These are phyloP conservation scores for Bombycilla garrulus DNA, from an alignment of 2,113 vertebrate genomes.

Conservation along the genomic window DNA sequence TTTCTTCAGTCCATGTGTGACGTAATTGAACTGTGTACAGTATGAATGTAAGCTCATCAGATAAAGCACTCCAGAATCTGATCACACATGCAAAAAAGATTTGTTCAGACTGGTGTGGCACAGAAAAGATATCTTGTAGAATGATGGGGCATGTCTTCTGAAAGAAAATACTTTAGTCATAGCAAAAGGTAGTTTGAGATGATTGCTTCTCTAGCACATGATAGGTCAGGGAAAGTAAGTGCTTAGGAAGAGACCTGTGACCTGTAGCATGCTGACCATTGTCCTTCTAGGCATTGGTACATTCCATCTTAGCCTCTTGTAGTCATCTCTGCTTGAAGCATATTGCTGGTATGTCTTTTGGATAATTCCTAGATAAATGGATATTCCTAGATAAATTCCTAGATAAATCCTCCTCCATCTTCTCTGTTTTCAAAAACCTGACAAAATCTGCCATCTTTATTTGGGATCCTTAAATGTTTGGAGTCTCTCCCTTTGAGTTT, in stretches of 20 bases:
- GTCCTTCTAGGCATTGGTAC: background rate
- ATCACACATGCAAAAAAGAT: background rate
- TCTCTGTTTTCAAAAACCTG: background rate
- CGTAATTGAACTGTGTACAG: background rate
- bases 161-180: background rate
- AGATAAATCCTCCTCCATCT: background rate
- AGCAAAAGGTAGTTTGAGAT: background rate
- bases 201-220: background rate
- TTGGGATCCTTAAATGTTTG: background rate
- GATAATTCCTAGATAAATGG: background rate
- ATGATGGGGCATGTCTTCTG: background rate
- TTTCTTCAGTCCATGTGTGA: background rate
- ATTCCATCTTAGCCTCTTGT: background rate
- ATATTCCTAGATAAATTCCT: too few species aligned
- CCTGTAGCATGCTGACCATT: background rate
- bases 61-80: background rate
- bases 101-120: background rate
- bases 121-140: background rate
- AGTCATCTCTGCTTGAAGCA: background rate
- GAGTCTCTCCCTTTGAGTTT: background rate
- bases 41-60: background rate
- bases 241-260: background rate
- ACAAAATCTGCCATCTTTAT: background rate
- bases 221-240: background rate
- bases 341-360: background rate